Conservation (phyloP, 2,888 invertebrate genomes). For the Phania funesta region DNA sequence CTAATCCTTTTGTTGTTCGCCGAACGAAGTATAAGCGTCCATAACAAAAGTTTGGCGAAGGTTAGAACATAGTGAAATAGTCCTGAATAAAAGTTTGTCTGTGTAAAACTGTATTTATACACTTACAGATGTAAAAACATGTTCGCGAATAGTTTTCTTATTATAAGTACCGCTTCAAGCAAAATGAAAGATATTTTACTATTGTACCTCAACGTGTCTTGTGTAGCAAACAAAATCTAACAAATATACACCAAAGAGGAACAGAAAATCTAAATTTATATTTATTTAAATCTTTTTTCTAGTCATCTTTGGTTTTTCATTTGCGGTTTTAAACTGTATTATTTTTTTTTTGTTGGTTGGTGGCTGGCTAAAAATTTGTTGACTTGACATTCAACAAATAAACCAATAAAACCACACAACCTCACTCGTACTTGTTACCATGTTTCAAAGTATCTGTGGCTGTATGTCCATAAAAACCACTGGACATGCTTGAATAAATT, state of each 20-base stretch:
- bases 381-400: background rate
- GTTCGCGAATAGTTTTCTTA: too few relatives aligned
- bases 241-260: background rate
- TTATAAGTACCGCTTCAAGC: too few relatives aligned
- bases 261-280: background rate
- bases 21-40: too few relatives aligned
- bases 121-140: too few relatives aligned
- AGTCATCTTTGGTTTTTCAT: constrained; percentile 1
- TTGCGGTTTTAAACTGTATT: constrained; percentile 1
- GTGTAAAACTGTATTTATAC: too few relatives aligned
- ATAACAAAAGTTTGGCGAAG: too few relatives aligned
- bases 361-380: constrained; percentile 7
- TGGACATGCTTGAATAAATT: constrained; percentile 54
- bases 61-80: too few relatives aligned
- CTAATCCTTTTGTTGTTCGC: too few relatives aligned
- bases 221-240: background rate
- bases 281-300: background rate
- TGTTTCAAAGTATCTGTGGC: background rate
- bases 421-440: background rate
- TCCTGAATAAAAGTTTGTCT: too few relatives aligned
- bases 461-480: constrained; percentile 19
- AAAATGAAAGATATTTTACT: too few relatives aligned
- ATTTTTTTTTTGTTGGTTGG: background rate
- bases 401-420: background rate
- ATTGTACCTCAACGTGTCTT: background rate